These are phyloP conservation scores for Cacoxenus indagator DNA, from an alignment of 2,888 invertebrate genomes.

Conservation along the genomic window DNA sequence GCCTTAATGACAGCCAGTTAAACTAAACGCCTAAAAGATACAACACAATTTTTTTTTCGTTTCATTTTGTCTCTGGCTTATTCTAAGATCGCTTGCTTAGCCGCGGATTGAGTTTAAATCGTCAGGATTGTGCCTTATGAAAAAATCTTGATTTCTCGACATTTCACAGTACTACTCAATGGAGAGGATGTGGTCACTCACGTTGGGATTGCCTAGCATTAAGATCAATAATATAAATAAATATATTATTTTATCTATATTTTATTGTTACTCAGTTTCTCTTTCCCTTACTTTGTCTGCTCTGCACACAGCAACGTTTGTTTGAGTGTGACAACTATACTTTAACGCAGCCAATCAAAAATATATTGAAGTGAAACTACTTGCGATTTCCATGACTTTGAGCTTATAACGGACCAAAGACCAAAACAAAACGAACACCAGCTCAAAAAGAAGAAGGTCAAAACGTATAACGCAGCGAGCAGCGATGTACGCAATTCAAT, in stretches of 20 bases:
- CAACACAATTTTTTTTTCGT: neutral
- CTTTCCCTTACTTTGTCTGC: too few relatives aligned
- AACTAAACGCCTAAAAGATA: neutral
- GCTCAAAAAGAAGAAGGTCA: conserved; percentile 47
- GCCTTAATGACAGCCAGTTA: neutral
- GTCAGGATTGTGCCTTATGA: too few relatives aligned
- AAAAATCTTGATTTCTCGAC: too few relatives aligned
- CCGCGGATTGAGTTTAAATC: too few relatives aligned
- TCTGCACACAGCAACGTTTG: neutral
- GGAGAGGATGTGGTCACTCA: too few relatives aligned
- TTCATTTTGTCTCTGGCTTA: too few relatives aligned
- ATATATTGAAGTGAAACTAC: conserved; percentile 45
- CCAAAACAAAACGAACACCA: conserved; percentile 41
- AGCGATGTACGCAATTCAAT: conserved; percentile 50
- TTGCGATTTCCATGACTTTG: conserved; percentile 58
- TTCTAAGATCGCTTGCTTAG: too few relatives aligned
- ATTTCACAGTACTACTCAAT: too few relatives aligned
- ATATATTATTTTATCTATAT: too few relatives aligned
- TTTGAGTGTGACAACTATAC: neutral
- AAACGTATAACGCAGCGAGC: conserved; percentile 38
- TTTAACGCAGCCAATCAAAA: neutral
- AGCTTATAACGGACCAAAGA: conserved; percentile 22
- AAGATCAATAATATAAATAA: too few relatives aligned
- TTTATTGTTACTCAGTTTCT: too few relatives aligned
- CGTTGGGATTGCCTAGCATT: too few relatives aligned